phyloP scores from a whole-genome alignment of 1,140 invertebrate genomes.

The Chelonus insularis region DNA sequence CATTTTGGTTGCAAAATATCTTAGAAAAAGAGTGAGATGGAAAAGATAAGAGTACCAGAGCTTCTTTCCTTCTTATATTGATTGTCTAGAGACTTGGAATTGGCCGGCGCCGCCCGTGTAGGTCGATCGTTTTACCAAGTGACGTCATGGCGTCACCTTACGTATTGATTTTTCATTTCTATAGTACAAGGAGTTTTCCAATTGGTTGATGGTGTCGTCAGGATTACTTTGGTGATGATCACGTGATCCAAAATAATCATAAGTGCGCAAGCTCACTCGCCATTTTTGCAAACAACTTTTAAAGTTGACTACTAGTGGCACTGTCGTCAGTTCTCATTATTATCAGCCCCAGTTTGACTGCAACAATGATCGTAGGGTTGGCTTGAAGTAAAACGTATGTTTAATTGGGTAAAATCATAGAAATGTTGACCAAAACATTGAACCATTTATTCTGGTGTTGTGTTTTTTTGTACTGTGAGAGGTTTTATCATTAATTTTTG shows the following conservation, averaged over 20 bases:
- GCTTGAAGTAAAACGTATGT: not conserved
- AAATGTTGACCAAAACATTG: conserved; percentile 3
- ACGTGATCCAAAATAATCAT: not conserved
- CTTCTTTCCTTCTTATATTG: conserved; percentile 41
- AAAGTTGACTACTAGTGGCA: not conserved
- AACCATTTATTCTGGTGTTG: not conserved
- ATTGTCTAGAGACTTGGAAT: conserved; percentile 50
- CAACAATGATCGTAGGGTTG: conserved; percentile 12
- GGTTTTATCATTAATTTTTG: too few relatives aligned
- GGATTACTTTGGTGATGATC: not conserved
- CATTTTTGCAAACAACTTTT: not conserved
- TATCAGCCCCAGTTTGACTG: conserved; percentile 6
- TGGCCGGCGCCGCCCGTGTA: conserved; percentile 55
- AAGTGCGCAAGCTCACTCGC: conserved; percentile 5
- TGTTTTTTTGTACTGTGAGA: not conserved
- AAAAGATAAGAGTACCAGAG: not conserved
- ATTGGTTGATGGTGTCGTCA: conserved; percentile 19
- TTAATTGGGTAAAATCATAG: not conserved
- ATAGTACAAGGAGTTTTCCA: not conserved
- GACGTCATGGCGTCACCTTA: conserved; percentile 50
- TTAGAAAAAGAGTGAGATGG: not conserved
- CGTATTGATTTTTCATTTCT: conserved; percentile 52
- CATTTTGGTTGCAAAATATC: too few relatives aligned
- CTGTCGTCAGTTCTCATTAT: not conserved
- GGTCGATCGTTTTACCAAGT: conserved; percentile 53